Percentiles rank a stretch among this genome's conserved stretches.
phyloP scores from a whole-genome alignment of 2,113 vertebrate species.

The Hirundichthys speculiger region DNA sequence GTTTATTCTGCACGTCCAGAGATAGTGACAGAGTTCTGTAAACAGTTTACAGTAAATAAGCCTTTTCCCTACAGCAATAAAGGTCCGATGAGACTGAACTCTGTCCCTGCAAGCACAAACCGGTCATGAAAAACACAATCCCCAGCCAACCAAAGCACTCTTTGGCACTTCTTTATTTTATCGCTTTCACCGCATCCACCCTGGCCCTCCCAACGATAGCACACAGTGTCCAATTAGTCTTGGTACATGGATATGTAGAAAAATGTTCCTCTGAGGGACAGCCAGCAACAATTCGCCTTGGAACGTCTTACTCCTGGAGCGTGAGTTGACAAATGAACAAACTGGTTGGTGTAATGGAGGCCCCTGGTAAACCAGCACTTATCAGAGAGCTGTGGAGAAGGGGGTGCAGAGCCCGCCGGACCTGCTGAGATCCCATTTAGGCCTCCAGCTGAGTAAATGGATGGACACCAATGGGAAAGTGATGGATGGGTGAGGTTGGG shows the following conservation, averaged over 20 bases:
- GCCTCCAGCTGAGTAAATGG: conserved; percentile 78
- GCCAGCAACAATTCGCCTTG: conserved; percentile 50
- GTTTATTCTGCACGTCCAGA: conserved; percentile 75
- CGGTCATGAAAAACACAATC: conserved; percentile 56
- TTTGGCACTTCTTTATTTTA: conserved; percentile 63
- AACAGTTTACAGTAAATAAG: conserved; percentile 81
- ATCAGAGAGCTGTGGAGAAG: conserved; percentile 43
- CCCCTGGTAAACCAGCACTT: conserved; percentile 53
- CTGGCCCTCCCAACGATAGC: conserved; percentile 56
- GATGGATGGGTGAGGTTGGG: conserved; percentile 35
- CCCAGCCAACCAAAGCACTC: conserved; percentile 64
- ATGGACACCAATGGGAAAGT: conserved; percentile 58
- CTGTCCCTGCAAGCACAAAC: conserved; percentile 60
- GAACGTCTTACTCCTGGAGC: conserved; percentile 60
- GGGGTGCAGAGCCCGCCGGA: conserved; percentile 28
- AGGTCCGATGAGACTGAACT: conserved; percentile 78
- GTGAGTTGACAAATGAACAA: conserved; percentile 59
- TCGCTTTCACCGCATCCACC: conserved; percentile 55
- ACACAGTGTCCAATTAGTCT: conserved; percentile 58
- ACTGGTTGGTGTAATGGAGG: conserved; percentile 58
- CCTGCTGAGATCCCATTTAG: conserved; percentile 44
- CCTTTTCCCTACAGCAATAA: conserved; percentile 75
- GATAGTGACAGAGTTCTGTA: conserved; percentile 76
- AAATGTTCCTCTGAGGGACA: conserved; percentile 49
- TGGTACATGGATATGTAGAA: conserved; percentile 51